These are phyloP conservation scores for Pammene fasciana DNA, from an alignment of 2,888 invertebrate species.

Conservation along the genomic window DNA sequence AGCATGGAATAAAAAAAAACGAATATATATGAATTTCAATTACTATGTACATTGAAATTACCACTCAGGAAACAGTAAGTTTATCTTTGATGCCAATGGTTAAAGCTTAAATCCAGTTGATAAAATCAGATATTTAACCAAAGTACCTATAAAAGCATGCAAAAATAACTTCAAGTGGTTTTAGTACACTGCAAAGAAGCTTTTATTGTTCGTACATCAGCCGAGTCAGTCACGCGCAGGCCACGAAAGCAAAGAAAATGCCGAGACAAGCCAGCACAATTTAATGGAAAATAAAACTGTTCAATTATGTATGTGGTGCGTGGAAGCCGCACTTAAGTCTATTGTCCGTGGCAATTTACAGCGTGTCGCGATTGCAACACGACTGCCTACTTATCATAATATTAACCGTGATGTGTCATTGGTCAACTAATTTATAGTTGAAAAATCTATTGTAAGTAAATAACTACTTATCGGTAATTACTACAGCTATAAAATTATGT, in stretches of 20 bases:
- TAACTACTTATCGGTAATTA: not conserved
- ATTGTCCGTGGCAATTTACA: slow-evolving; percentile 51
- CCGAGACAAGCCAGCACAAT: slow-evolving; percentile 47
- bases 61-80: too few relatives aligned
- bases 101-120: not conserved
- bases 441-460: slow-evolving; percentile 4
- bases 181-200: slow-evolving; percentile 10
- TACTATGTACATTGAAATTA: too few relatives aligned
- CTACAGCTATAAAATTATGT: not conserved
- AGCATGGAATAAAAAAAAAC: too few relatives aligned
- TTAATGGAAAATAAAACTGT: slow-evolving; percentile 65
- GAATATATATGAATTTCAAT: too few relatives aligned
- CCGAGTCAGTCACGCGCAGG: slow-evolving; percentile 45
- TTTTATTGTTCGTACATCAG: slow-evolving; percentile 29
- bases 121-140: slow-evolving; percentile 10
- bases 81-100: too few relatives aligned
- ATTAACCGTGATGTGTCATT: slow-evolving; percentile 44
- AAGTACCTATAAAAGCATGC: not conserved
- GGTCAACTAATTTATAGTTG: slow-evolving; percentile 38
- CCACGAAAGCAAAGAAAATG: slow-evolving; percentile 50
- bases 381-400: slow-evolving; percentile 33
- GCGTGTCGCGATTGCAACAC: slow-evolving; percentile 46
- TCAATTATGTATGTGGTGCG: slow-evolving; percentile 65
- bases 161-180: slow-evolving; percentile 6
- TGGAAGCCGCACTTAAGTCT: slow-evolving; percentile 45